phyloP scores from a whole-genome alignment of 2,888 invertebrate genomes.

The Koerneria pararmatus region DNA sequence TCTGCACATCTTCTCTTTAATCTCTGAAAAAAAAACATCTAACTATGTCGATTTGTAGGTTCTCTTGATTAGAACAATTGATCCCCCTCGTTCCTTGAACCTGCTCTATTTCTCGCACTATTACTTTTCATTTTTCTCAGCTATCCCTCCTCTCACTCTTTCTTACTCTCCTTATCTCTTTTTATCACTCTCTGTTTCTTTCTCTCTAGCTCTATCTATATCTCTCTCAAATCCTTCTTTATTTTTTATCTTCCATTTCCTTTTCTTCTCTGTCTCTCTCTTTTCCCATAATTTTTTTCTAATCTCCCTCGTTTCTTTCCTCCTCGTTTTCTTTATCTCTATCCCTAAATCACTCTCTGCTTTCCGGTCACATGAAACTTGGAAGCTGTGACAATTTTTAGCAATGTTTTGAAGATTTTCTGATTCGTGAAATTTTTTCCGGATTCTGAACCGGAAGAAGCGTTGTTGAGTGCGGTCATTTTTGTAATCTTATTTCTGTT shows the following conservation, averaged over 20 bases:
- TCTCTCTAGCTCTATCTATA: background rate
- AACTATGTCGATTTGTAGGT: background rate
- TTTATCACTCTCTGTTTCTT: background rate
- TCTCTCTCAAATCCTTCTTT: background rate
- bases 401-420: too few relatives aligned
- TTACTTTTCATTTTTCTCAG: background rate
- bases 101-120: background rate
- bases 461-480: too few relatives aligned
- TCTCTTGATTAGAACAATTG: conserved; percentile 4
- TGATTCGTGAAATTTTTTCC: too few relatives aligned
- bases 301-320: background rate
- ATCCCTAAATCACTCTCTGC: background rate
- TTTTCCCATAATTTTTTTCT: background rate
- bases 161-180: background rate
- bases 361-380: background rate
- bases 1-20: too few relatives aligned
- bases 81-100: background rate
- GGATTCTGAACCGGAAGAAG: too few relatives aligned
- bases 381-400: background rate
- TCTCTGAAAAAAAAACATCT: too few relatives aligned
- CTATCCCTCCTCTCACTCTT: background rate
- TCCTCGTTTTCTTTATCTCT: background rate
- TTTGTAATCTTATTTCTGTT: too few relatives aligned
- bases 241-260: background rate
- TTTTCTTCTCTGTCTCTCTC: background rate